A percentile compares a stretch with the other conserved stretches of the same genome.
Conservation (phyloP, 2,797 vertebrate species). For the Phaenicophaeus curvirostris region DNA sequence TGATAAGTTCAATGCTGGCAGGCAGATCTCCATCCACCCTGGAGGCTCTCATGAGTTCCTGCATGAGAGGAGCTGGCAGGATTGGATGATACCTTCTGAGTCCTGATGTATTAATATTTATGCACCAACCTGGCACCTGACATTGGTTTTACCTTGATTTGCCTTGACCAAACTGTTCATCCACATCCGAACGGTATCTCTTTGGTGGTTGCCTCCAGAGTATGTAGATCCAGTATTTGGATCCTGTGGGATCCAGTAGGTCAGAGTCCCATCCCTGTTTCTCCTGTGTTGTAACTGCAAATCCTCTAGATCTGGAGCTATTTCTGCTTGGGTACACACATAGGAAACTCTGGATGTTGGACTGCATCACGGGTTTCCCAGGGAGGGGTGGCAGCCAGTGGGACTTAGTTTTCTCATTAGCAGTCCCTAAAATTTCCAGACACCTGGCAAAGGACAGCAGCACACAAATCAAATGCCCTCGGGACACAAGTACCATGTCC, state of each 20-base stretch:
- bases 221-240: neutral
- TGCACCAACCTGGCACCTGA: neutral
- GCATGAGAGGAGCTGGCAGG: neutral
- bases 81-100: rapidly evolving
- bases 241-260: neutral
- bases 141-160: neutral
- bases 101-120: neutral
- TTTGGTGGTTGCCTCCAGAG: neutral
- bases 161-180: neutral
- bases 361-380: rapidly evolving
- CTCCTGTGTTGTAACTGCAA: neutral
- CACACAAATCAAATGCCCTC: neutral
- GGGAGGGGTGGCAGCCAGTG: neutral
- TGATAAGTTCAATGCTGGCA: neutral
- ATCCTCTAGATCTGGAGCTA: neutral
- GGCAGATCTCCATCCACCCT: neutral
- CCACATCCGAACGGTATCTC: neutral
- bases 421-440: neutral
- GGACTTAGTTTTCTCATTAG: neutral
- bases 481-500: rapidly evolving
- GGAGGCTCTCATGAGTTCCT: neutral
- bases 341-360: neutral
- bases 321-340: neutral
- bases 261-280: neutral
- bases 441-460: neutral